Evolutionary conservation across 2,888 invertebrate genomes (phyloP).

Genomic region (Eulithis prunata): DNA sequence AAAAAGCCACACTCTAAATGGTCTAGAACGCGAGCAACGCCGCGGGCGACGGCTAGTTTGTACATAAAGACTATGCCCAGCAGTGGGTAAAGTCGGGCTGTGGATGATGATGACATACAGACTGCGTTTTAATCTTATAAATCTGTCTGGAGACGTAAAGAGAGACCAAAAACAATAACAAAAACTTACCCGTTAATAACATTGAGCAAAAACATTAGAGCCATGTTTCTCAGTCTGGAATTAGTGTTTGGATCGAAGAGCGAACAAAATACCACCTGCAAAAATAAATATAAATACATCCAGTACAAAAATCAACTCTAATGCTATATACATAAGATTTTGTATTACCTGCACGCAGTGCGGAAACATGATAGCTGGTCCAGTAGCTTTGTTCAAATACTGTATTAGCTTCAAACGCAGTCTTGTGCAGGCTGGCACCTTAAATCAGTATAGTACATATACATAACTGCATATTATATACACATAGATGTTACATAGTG

Average conservation of each 20-base stretch:
- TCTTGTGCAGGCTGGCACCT: conserved; percentile 91
- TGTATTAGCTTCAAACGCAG: conserved; percentile 94
- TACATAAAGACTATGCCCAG: too few species aligned
- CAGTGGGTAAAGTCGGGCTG: too few species aligned
- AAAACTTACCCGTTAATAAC: conserved; percentile 90
- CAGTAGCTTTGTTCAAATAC: conserved; percentile 90
- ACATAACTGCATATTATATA: too few species aligned
- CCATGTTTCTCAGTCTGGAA: conserved; percentile 90
- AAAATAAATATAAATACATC: conserved; percentile 20
- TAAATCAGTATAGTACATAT: conserved; percentile 24
- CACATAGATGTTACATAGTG: too few species aligned
- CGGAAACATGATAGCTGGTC: conserved; percentile 89
- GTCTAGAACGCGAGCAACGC: too few species aligned
- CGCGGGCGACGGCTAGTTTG: too few species aligned
- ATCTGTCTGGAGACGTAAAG: too few species aligned
- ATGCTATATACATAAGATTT: neutral
- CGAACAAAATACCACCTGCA: conserved; percentile 92
- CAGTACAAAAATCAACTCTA: conserved; percentile 11
- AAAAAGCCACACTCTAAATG: too few species aligned
- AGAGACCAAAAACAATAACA: neutral
- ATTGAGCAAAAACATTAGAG: conserved; percentile 92
- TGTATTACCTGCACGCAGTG: conserved; percentile 89
- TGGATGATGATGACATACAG: too few species aligned
- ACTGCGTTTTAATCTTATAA: too few species aligned
- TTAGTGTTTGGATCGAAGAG: conserved; percentile 93